Percentiles rank a stretch among this genome's conserved stretches.
Evolutionary conservation across 1,140 invertebrate species (phyloP).

Genomic region (Penaeus vannamei): DNA sequence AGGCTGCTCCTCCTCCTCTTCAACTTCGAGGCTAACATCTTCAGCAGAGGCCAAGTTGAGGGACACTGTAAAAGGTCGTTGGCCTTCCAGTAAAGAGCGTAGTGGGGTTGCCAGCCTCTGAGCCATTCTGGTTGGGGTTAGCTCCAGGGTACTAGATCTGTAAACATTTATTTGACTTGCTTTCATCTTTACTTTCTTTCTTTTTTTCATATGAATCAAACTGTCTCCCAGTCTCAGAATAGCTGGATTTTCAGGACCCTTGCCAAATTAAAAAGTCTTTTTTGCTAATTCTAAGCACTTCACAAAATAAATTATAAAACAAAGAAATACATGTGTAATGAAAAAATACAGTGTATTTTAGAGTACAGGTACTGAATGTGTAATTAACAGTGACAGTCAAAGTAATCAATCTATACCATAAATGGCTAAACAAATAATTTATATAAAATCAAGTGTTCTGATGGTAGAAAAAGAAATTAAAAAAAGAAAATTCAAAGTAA

Average conservation of each 20-base stretch:
- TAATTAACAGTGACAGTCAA: no score
- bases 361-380: no score
- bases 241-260: background rate
- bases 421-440: no score
- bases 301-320: no score
- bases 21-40: conserved; percentile 62
- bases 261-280: no score
- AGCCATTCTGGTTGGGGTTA: conserved; percentile 61
- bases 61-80: conserved; percentile 67
- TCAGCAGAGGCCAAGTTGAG: conserved; percentile 66
- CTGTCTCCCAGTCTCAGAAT: background rate
- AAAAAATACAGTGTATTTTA: no score
- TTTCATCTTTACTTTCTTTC: background rate
- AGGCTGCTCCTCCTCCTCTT: conserved; percentile 51
- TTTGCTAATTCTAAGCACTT: no score
- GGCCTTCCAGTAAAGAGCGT: conserved; percentile 62
- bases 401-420: no score
- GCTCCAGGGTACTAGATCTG: conserved; percentile 55
- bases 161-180: background rate
- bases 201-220: background rate
- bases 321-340: no score
- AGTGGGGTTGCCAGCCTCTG: conserved; percentile 62
- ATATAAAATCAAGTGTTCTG: no score
- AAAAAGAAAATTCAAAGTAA: background rate
- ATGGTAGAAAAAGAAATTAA: background rate